Conservation (phyloP, 2,888 invertebrate species). For the Aspidapion aeneum region DNA sequence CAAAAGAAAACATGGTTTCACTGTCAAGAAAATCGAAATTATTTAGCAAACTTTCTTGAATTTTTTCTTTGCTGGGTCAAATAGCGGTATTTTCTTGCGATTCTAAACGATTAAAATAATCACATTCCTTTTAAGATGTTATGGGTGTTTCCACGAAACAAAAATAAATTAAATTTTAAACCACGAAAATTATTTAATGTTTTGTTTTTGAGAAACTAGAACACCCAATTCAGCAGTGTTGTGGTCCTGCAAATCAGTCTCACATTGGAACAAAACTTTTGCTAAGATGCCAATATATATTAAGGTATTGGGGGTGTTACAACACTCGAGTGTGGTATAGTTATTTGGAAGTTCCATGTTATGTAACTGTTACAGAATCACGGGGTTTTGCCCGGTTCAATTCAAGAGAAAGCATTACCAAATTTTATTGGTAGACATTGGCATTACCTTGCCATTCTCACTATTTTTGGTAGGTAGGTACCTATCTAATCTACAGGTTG, state of each 20-base stretch:
- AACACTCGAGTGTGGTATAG: not conserved
- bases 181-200: not conserved
- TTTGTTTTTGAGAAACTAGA: not conserved
- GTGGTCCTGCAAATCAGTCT: not conserved
- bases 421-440: not conserved
- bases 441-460: too few species aligned
- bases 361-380: constrained; percentile 21
- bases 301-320: not conserved
- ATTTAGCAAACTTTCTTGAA: not conserved
- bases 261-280: not conserved
- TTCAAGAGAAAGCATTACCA: constrained; percentile 19
- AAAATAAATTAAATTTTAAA: not conserved
- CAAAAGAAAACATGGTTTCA: constrained; percentile 41
- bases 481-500: too few species aligned
- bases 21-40: not conserved
- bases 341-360: constrained; percentile 22
- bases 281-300: not conserved
- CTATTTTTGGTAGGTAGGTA: too few species aligned
- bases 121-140: not conserved
- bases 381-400: constrained; percentile 19
- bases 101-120: too few species aligned
- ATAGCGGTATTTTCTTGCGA: not conserved
- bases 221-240: too few species aligned
- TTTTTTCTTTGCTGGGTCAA: not conserved
- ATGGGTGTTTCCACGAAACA: not conserved